phyloP scores from a whole-genome alignment of 2,797 vertebrate genomes.

The Spinibarbus caldwelli region DNA sequence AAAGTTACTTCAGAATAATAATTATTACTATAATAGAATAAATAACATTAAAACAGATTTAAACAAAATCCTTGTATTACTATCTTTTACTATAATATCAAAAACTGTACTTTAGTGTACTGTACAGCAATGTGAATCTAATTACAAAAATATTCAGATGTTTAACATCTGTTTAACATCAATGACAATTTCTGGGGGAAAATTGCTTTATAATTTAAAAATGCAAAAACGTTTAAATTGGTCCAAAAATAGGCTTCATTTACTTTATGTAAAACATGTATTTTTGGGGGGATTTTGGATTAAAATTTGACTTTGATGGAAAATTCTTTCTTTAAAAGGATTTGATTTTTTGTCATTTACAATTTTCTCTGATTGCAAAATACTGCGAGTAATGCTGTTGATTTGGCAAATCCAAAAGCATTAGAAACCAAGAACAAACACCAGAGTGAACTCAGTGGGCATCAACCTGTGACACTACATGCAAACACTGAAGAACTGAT shows the following conservation, averaged over 20 bases:
- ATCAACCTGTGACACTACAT: constrained; percentile 46
- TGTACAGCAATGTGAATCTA: background rate
- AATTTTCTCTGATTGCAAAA: constrained; percentile 37
- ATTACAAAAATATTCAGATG: background rate
- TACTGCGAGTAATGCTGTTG: constrained; percentile 53
- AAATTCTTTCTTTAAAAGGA: background rate
- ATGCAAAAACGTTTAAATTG: background rate
- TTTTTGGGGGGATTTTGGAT: background rate
- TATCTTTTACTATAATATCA: background rate
- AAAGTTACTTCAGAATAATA: background rate
- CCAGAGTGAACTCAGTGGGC: constrained; percentile 9
- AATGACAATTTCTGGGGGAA: background rate
- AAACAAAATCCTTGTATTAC: background rate
- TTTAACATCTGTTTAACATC: no score
- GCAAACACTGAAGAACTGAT: constrained; percentile 44
- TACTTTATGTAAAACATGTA: background rate
- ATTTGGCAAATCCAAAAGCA: constrained; percentile 22
- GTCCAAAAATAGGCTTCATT: background rate
- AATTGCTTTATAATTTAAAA: background rate
- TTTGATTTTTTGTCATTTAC: background rate
- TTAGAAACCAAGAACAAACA: constrained; percentile 27
- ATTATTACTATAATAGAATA: background rate
- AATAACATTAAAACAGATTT: background rate
- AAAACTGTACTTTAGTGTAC: background rate
- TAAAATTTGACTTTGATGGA: background rate